Evolutionary conservation across 2,888 invertebrate species (phyloP).

Genomic region (Drosophila percnosoma): DNA sequence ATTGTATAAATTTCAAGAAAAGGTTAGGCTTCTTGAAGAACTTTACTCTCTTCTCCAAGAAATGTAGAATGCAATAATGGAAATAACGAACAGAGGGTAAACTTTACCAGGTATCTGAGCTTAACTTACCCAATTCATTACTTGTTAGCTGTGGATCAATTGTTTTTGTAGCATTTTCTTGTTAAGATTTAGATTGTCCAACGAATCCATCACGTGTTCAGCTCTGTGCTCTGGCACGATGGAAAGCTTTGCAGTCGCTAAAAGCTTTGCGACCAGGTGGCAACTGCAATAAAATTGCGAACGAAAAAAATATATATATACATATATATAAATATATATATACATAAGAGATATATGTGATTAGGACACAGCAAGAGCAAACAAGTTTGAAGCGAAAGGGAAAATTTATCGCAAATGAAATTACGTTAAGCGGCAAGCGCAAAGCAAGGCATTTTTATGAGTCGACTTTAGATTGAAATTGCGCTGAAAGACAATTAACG

Average conservation of each 20-base stretch:
- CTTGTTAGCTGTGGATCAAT: background rate
- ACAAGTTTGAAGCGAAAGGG: slow-evolving; percentile 73
- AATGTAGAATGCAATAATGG: background rate
- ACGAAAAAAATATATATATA: slow-evolving; percentile 6
- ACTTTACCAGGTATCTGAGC: background rate
- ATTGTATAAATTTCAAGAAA: background rate
- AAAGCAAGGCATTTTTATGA: slow-evolving; percentile 43
- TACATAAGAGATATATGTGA: slow-evolving; percentile 60
- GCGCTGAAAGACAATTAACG: slow-evolving; percentile 64
- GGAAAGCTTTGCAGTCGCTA: slow-evolving; percentile 29
- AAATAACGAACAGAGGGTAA: background rate
- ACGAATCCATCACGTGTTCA: slow-evolving; percentile 1
- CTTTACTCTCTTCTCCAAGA: background rate
- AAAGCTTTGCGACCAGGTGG: slow-evolving; percentile 41
- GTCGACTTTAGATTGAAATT: slow-evolving; percentile 49
- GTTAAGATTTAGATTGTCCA: background rate
- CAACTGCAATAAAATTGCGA: slow-evolving; percentile 51
- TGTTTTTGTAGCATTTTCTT: background rate
- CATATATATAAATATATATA: slow-evolving; percentile 14
- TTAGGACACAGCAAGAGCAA: slow-evolving; percentile 69
- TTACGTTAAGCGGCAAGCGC: slow-evolving; percentile 35
- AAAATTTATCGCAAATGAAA: slow-evolving; percentile 59
- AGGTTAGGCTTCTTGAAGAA: background rate
- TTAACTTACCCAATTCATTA: background rate
- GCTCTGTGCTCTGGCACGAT: background rate